phyloP scores from a whole-genome alignment of 2,797 vertebrate genomes.

The Acanthis flammea region DNA sequence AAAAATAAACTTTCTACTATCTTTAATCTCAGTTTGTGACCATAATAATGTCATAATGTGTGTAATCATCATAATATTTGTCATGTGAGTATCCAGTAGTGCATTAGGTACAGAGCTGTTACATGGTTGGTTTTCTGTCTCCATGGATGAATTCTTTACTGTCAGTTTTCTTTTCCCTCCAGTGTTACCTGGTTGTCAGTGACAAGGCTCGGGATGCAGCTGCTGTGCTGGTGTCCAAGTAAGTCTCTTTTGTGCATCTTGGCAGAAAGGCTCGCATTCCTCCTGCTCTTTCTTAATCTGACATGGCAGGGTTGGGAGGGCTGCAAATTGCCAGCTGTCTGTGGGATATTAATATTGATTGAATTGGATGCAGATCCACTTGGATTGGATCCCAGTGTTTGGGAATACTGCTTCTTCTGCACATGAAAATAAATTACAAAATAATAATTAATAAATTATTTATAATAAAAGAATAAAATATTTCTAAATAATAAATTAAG shows the following conservation, averaged over 20 bases:
- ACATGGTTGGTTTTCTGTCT: not conserved
- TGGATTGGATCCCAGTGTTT: too few species aligned
- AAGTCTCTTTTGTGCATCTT: constrained; percentile 70
- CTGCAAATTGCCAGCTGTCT: not conserved
- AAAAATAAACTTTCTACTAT: not conserved
- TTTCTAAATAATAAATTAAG: not conserved
- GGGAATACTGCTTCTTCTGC: not conserved
- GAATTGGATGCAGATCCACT: not conserved
- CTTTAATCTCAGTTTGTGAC: not conserved
- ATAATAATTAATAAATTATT: not conserved
- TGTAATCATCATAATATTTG: not conserved
- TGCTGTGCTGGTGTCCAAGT: constrained; percentile 93
- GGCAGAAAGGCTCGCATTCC: not conserved
- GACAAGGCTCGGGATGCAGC: constrained; percentile 90
- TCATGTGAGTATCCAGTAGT: not conserved
- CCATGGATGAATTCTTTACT: not conserved
- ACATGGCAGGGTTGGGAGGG: not conserved
- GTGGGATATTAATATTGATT: not conserved
- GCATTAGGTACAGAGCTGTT: not conserved
- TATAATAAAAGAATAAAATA: not conserved
- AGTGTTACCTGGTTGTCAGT: constrained; percentile 89
- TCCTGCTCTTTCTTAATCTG: not conserved
- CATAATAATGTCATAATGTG: not conserved
- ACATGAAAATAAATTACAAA: not conserved
- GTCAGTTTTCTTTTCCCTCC: constrained; percentile 33